Conservation (phyloP, 2,113 vertebrate species). For the Poeciliopsis retropinna region DNA sequence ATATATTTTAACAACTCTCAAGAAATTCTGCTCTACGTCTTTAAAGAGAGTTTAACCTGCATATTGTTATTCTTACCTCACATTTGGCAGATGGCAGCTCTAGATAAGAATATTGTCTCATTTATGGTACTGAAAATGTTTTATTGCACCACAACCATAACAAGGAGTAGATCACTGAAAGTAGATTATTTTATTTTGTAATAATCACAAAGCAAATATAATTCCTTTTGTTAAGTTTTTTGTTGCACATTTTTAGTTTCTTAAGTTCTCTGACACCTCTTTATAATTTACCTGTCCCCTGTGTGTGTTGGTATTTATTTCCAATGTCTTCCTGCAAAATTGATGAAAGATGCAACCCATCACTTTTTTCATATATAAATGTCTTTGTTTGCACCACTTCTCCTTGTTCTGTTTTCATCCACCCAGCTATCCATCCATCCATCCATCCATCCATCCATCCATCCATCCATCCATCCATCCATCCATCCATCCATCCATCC, state of each 20-base stretch:
- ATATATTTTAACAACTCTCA: background rate
- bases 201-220: background rate
- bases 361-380: background rate
- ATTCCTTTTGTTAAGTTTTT: background rate
- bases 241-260: background rate
- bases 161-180: background rate
- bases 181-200: background rate
- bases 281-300: background rate
- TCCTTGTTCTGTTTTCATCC: background rate
- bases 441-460: too few relatives aligned
- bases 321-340: background rate
- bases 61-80: background rate
- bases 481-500: background rate
- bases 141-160: background rate
- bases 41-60: background rate
- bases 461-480: too few relatives aligned
- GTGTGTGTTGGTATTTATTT: background rate
- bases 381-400: too few relatives aligned
- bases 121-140: too few relatives aligned
- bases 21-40: background rate
- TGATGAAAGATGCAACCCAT: background rate
- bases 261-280: background rate
- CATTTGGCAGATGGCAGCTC: background rate
- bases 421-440: background rate
- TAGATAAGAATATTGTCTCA: too few relatives aligned